phyloP scores from a whole-genome alignment of 1,140 invertebrate species.

The Harpegnathos saltator region DNA sequence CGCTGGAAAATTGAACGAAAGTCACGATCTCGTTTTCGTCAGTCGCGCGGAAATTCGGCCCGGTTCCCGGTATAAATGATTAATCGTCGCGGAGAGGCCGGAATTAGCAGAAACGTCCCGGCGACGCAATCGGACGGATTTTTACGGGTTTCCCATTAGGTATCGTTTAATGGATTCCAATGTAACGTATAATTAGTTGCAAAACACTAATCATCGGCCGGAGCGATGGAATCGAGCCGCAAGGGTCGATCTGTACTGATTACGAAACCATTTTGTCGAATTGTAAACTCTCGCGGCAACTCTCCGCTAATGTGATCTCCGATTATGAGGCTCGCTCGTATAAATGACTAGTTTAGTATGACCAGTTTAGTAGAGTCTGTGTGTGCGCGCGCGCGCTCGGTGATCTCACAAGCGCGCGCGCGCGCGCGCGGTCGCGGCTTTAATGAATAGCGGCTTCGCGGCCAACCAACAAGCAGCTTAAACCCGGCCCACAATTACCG shows the following conservation, averaged over 20 bases:
- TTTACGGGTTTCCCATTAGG: slow-evolving; percentile 32
- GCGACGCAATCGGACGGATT: slow-evolving; percentile 32
- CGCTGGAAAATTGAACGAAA: background rate
- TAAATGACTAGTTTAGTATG: slow-evolving; percentile 66
- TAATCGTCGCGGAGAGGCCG: slow-evolving; percentile 4
- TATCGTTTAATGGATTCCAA: slow-evolving; percentile 50
- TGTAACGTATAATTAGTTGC: slow-evolving; percentile 56
- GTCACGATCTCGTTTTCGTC: slow-evolving; percentile 10
- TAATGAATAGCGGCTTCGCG: slow-evolving; percentile 72
- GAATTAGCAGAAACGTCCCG: background rate
- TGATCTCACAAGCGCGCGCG: slow-evolving; percentile 49
- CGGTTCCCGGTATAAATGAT: slow-evolving; percentile 20
- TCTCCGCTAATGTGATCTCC: slow-evolving; percentile 65
- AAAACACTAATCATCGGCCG: slow-evolving; percentile 49
- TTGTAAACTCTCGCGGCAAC: slow-evolving; percentile 63
- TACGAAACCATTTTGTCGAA: slow-evolving; percentile 67
- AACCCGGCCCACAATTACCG: slow-evolving; percentile 52
- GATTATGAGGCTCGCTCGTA: slow-evolving; percentile 65
- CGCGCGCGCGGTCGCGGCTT: slow-evolving; percentile 40
- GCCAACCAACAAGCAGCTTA: slow-evolving; percentile 58
- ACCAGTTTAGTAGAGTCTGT: slow-evolving; percentile 40
- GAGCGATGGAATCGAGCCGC: slow-evolving; percentile 28
- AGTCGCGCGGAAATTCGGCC: slow-evolving; percentile 9
- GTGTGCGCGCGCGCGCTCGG: too few species aligned
- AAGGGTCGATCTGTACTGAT: slow-evolving; percentile 59